Evolutionary conservation across 2,888 invertebrate genomes (phyloP), one percentile per base, ranked within the genome.

Genomic region (Chouioia cunea): DNA sequence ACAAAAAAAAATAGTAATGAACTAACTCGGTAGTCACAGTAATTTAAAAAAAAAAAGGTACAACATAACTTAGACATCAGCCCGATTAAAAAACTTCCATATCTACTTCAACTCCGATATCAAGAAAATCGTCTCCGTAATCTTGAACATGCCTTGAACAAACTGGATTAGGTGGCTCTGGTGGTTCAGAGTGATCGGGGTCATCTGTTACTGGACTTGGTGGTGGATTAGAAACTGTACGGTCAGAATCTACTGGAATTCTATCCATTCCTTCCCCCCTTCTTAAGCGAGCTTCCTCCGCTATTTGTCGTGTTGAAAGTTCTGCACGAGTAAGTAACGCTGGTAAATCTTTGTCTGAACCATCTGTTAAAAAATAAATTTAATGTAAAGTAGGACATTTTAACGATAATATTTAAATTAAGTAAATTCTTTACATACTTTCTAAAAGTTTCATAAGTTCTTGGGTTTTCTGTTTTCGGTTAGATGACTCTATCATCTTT

Each of bases 131-230:
- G 65, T 92, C 92, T 65, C 91, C 91, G 65, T 93, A 92, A 54
- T 86, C 73, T 83, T 84, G 79, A 85, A 82, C 73, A 74, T 80
- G 79, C 80, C 86, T 79, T 77, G 84, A 71, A 79, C 81, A 70
- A 74, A 81, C 15, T 75, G 80, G 56, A 75, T 78, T 72, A 75
- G 65, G 36, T 53, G 63, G 50, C n/a, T n/a, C n/a, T 68, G 46
- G 20, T 14, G 72, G 79, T 68, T 85, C 84, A 15, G 82, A 76
- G 67, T 85, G 85, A 76, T 85, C 85, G 18, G 85, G 86, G 75
- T 91, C 90, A 83, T 92, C 92, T 0, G 92, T 93, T 44, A 91
- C 94, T 0, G 94, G 94, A 27, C 93, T 94, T 4, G 94, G 94
- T 14, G 94, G 94, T 56, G 94, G 94, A 86, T 94, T 94, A 1